Conservation (phyloP, 1,140 invertebrate species). For the Tribolium castaneum region DNA sequence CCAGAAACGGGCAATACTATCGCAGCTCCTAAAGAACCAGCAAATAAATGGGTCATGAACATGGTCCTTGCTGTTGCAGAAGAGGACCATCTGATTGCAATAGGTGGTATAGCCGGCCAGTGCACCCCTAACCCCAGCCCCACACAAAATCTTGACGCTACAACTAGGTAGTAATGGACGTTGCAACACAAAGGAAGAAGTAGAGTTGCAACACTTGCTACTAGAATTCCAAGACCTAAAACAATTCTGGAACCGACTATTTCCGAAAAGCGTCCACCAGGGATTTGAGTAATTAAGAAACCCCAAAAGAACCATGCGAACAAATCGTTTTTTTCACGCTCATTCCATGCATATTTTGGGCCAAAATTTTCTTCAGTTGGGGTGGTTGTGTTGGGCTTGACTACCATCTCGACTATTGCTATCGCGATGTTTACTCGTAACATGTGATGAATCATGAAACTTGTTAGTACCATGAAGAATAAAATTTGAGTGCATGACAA, state of each 20-base stretch:
- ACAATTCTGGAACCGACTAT: slow-evolving; percentile 80
- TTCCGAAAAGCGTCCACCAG: slow-evolving; percentile 84
- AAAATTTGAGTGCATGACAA: slow-evolving; percentile 79
- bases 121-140: slow-evolving; percentile 83
- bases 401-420: slow-evolving; percentile 86
- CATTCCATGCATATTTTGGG: slow-evolving; percentile 44
- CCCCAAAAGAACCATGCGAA: slow-evolving; percentile 89
- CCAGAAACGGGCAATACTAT: slow-evolving; percentile 83
- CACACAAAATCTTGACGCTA: slow-evolving; percentile 71
- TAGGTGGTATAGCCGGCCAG: slow-evolving; percentile 88
- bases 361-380: neutral
- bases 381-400: slow-evolving; percentile 38
- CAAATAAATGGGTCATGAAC: slow-evolving; percentile 86
- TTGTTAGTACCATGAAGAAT: slow-evolving; percentile 82
- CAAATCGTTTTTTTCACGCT: slow-evolving; percentile 77
- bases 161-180: slow-evolving; percentile 66
- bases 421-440: slow-evolving; percentile 87
- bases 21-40: slow-evolving; percentile 82
- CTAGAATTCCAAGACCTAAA: slow-evolving; percentile 85
- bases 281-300: slow-evolving; percentile 85
- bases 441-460: slow-evolving; percentile 87
- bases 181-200: slow-evolving; percentile 79
- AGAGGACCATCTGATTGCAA: slow-evolving; percentile 88
- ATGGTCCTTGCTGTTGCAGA: slow-evolving; percentile 71
- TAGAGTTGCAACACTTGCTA: slow-evolving; percentile 82